Base-by-base conservation (phyloP, 2,888 invertebrate genomes). In the Byasa hedistus region DNA sequence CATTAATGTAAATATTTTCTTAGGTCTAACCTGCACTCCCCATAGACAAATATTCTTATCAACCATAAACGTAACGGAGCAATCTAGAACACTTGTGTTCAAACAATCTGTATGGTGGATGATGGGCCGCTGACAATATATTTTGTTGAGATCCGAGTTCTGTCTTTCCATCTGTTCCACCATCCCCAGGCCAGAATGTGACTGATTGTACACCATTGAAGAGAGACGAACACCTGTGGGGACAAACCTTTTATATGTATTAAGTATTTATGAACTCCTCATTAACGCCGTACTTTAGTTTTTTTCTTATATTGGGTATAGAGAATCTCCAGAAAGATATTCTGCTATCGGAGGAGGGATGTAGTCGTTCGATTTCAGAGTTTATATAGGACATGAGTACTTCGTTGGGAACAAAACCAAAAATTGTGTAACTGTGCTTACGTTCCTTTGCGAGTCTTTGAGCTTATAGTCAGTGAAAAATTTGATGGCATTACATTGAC, bases 11-110 rank as follows among this genome's bases (percentile, higher is more conserved):
- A 27, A 27, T 27, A 27, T 17, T 39, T 15, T 15, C 39, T 39
- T 39, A 51, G 17, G 55, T 27, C 19, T 57, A 15, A 94, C 93
- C 93, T 95, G 94, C 60, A 95, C 93, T 44, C 95, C 97, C 72
- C 94, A 92, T 58, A 96, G 92, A 79, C 95, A 95, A 74, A 97
- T 95, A 79, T 96, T 96, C 79, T 94, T 95, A 80, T 96, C 96
- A 59, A 96, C 96, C 78, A 94, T 95, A 82, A 97, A 96, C 3
- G 96, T 96, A 36, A 96, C 93, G 19, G 95, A 94, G 79, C 95
- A 95, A 81, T 96, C 96, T 59, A 96, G 92, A 32, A 94, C 95
- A 73, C 95, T 94, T 21, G 94, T 94, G 82, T 96, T 96, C 76
- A 95, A 92, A 75, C 95, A 95, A 80, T 96, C 95, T 0, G 94